Evolutionary conservation across 2,113 vertebrate genomes (phyloP), one percentile per base, ranked within the genome.

Genomic region (Ageneiosus marmoratus): DNA sequence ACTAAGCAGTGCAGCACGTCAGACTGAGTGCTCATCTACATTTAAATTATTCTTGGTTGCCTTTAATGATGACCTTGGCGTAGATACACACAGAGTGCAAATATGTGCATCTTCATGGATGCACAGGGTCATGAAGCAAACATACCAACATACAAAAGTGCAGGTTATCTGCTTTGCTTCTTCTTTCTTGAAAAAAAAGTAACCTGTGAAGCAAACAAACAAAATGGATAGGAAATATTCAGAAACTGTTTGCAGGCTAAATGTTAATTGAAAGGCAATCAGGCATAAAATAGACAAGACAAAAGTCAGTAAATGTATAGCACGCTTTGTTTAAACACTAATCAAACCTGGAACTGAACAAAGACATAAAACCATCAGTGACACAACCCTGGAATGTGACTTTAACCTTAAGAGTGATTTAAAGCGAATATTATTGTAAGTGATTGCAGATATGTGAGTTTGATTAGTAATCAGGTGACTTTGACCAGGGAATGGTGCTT

Each of bases 381-480:
- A 62, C 58, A 34, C 32, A 65, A 34, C 18, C 20, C 46, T 50
- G 15, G 5, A 73, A 46, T 5, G 5, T 29, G 41, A 72, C 24
- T 29, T 48, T 46, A 72, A 72, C 69, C 11, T 13, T n/a, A 70
- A 46, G 11, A 44, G 67, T 70, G 5, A 44, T 24, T 46, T 46
- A 6, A 72, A 72, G 37, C 12, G 20, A 72, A 22, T 46, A 27
- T 72, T 72, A 72, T 72, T 72, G n/a, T n/a, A 72, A 72, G 41
- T 72, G 41, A 72, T 46, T 72, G 67, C 69, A 72, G 41, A 48
- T 22, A 67, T 9, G 63, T n/a, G 37, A 70, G 10, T 73, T 73
- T 48, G 41, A 72, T 73, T 50, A 73, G 7, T 48, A 48, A 73
- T 73, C 44, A 73, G 70, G 15, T 51, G 70, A 74, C 70, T 20